Evolutionary conservation across 2,797 vertebrate genomes (phyloP), one percentile per base, ranked within the genome.

Genomic region (Periophthalmus magnuspinnatus): DNA sequence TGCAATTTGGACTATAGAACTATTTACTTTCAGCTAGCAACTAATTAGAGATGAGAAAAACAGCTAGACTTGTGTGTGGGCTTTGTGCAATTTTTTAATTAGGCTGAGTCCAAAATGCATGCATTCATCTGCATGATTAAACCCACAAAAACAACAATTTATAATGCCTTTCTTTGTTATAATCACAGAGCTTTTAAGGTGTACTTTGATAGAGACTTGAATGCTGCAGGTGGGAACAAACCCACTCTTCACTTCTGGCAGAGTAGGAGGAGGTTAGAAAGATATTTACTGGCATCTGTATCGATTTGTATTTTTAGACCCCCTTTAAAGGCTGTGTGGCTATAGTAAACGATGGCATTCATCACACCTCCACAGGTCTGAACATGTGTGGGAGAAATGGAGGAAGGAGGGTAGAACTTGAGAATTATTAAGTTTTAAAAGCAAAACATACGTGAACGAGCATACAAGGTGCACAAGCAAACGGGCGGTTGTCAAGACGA

Each of bases 401-500:
- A 61, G 73, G 72, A 24, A 62, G 67, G 64, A 56, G 52, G 41
- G 41, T 14, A 45, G 13, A 45, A 41, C 75, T 52, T 17, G 47
- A 32, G 32, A 59, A 79, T 69, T 48, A 70, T 28, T 7, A 74
- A 68, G 36, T 21, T 13, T 65, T 61, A 64, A 56, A 78, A 75
- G 38, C 64, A 81, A 79, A 84, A 83, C 61, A 67, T 56, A 83
- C 59, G 66, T 56, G 38, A 71, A 71, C n/a, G 59, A 84, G 78
- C 84, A 84, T 81, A 88, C 78, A 19, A 36, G 58, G 57, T 32
- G 84, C 10, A 80, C 81, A 82, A 77, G 73, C 60, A 80, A 80
- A 87, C 66, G 22, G 74, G 54, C 34, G 59, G 81, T 69, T 16
- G 58, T 84, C 79, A 56, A 54, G 74, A 70, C 54, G 36, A 76